Evolutionary conservation across 2,797 vertebrate species (phyloP).

Genomic region (Dendrocincla fuliginosa): DNA sequence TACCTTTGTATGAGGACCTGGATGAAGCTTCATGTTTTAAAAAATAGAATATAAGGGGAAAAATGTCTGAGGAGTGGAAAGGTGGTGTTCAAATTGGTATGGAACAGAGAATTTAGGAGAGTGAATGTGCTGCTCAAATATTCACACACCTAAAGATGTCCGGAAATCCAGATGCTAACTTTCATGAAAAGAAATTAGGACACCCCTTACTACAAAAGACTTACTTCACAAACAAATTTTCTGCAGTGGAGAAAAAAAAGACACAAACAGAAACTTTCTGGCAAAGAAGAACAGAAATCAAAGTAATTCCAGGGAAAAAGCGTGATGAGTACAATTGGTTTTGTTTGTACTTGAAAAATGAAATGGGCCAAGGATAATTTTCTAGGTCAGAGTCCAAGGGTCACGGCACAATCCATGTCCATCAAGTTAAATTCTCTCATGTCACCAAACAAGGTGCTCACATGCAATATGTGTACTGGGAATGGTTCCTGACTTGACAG

Average conservation of each 20-base stretch:
- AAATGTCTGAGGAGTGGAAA: not conserved
- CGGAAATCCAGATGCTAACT: not conserved
- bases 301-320: not conserved
- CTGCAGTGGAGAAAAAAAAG: not conserved
- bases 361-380: not conserved
- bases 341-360: not conserved
- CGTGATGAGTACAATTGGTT: not conserved
- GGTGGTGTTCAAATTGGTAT: not conserved
- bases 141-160: not conserved
- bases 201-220: not conserved
- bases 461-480: not conserved
- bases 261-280: not conserved
- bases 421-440: not conserved
- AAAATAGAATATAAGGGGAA: not conserved
- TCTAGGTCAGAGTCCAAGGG: not conserved
- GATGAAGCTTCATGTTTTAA: not conserved
- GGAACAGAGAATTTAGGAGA: not conserved
- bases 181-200: not conserved
- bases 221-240: not conserved
- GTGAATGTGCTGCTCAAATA: not conserved
- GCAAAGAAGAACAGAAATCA: not conserved
- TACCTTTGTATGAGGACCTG: not conserved
- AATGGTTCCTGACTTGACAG: not conserved
- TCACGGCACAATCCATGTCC: not conserved
- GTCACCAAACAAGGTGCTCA: not conserved